These are phyloP conservation scores for Heliothis subflexa DNA, from an alignment of 1,140 invertebrate species.

Conservation along the genomic window DNA sequence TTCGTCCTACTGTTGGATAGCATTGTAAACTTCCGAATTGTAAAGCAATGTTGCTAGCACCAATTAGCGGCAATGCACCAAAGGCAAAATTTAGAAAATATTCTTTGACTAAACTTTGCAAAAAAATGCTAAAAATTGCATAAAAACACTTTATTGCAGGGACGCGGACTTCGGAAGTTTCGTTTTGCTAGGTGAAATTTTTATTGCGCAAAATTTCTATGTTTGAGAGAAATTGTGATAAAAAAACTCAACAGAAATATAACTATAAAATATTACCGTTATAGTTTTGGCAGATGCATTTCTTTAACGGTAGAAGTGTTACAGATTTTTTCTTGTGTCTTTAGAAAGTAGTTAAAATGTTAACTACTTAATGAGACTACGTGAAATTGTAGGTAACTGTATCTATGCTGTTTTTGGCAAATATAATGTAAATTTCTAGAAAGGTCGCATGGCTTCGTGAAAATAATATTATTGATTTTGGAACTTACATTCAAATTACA, in stretches of 20 bases:
- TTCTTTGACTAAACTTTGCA: constrained; percentile 58
- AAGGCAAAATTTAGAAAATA: constrained; percentile 53
- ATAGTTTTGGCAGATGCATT: constrained; percentile 61
- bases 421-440: background rate
- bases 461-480: background rate
- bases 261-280: constrained; percentile 34
- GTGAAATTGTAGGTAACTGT: background rate
- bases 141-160: constrained; percentile 57
- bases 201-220: constrained; percentile 69
- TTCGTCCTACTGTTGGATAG: constrained; percentile 75
- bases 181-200: constrained; percentile 64
- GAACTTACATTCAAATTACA: background rate
- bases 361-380: constrained; percentile 26
- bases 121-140: constrained; percentile 59
- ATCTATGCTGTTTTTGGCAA: background rate
- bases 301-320: constrained; percentile 21
- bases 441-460: background rate
- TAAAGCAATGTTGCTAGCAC: constrained; percentile 61
- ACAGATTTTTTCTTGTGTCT: constrained; percentile 20
- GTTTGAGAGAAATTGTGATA: constrained; percentile 66
- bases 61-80: constrained; percentile 70
- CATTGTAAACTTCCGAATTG: constrained; percentile 79
- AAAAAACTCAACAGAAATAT: constrained; percentile 24
- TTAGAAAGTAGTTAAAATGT: constrained; percentile 22
- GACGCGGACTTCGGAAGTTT: constrained; percentile 53